Evolutionary conservation across 2,888 invertebrate species (phyloP), one percentile per base, ranked within the genome.

Genomic region (Orchesellides sinensis): DNA sequence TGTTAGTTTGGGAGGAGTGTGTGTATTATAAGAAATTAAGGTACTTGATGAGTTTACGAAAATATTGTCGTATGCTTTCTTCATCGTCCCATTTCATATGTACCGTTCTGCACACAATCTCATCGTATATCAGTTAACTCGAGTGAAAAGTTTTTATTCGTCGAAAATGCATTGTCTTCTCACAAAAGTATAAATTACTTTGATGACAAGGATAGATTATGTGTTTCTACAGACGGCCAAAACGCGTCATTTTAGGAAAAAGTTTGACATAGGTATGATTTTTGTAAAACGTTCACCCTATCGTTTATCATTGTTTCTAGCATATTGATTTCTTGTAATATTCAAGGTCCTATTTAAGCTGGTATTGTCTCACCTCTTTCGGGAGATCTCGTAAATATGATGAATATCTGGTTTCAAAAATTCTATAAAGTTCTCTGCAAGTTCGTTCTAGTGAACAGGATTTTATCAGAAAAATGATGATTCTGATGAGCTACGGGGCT

Each of bases 91-190:
- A 1, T n/a, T n/a, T n/a, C n/a, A n/a, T n/a, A n/a, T n/a, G n/a
- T n/a, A n/a, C n/a, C n/a, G n/a, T n/a, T n/a, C n/a, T n/a, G n/a
- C n/a, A n/a, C n/a, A n/a, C n/a, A n/a, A n/a, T n/a, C n/a, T n/a
- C n/a, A n/a, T n/a, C n/a, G n/a, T n/a, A n/a, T n/a, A 25, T 45
- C 54, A 54, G 54, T 54, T 72, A 59, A 59, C 27, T 21, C 56
- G 56, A 56, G 70, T 70, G 56, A 17, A 70, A 70, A 70, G 69
- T 70, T 70, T 70, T 56, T n/a, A n/a, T n/a, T n/a, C n/a, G 40
- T 56, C 40, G 25, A 56, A 12, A 70, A 56, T 40, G 6, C n/a
- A 23, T 21, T 49, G 10, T 52, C 17, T 56, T 70, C 23, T n/a
- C 32, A 10, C 4, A 23, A 56, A 35, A 32, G 14, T 2, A 52